Conservation (phyloP, 2,113 vertebrate species). For the Chaetops frenatus region DNA sequence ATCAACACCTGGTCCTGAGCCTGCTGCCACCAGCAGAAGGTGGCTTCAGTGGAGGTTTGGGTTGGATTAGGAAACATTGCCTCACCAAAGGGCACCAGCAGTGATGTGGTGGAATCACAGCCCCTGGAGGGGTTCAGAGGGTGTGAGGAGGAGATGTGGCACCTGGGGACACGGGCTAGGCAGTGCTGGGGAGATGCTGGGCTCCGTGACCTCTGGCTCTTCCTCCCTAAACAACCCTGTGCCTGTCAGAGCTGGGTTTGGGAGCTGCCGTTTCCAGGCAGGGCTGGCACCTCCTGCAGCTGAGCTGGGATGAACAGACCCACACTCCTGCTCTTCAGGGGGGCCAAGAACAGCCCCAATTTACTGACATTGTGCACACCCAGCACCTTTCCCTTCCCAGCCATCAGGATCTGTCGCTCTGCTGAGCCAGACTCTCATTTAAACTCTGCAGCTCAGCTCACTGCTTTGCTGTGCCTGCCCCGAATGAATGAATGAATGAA, state of each 20-base stretch:
- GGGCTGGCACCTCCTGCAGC: neutral
- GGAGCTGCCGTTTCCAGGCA: neutral
- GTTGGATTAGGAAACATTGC: no score
- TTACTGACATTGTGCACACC: neutral
- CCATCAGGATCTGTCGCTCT: neutral
- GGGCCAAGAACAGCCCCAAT: neutral
- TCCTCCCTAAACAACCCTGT: no score
- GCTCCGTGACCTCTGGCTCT: neutral
- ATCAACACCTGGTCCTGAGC: no score
- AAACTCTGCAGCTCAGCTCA: neutral
- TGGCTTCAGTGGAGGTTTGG: no score
- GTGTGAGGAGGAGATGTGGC: neutral
- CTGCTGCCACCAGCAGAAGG: no score
- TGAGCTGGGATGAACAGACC: neutral
- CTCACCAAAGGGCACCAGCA: no score
- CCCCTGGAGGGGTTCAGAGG: no score
- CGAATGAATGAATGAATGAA: neutral
- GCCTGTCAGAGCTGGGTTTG: neutral
- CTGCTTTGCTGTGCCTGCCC: neutral
- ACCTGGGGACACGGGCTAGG: neutral
- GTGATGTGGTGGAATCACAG: no score
- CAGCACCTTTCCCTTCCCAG: neutral
- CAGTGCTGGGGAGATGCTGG: neutral
- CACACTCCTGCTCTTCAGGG: fast-evolving
- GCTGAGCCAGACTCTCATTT: neutral